Evolutionary conservation across 2,888 invertebrate species (phyloP), one percentile per base, ranked within the genome.

Genomic region (Noctua janthe): DNA sequence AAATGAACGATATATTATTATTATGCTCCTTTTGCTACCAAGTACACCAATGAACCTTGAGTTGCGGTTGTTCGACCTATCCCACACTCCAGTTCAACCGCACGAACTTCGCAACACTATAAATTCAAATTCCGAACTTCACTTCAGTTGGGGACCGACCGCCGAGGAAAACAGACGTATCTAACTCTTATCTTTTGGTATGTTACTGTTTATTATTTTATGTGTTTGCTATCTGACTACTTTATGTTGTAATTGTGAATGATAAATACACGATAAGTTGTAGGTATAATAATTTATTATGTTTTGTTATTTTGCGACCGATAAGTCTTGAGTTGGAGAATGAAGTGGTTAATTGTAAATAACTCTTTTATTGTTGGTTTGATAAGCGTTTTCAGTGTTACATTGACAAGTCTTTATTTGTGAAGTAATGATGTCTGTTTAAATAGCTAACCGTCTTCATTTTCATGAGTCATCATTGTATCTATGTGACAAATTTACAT

Each of bases 91-190:
- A 23, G 67, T 49, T 62, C 29, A 74, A 71, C 62, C 29, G 29
- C 75, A 73, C 29, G 84, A 85, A 84, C 66, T 72, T 76, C 43
- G 43, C 49, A 59, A 43, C 74, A 72, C 2, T 71, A 66, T 62
- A 76, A 77, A 81, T 81, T 76, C 62, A 71, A 76, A 75, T 67
- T 64, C 47, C 56, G 62, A 89, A 86, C 84, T 90, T 91, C 90
- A 88, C 69, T 1, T 74, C 83, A 91, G 87, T 91, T 35, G 43
- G 20, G 20, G 29, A 62, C 79, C 79, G 81, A 72, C 66, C 7
- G 76, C 43, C 47, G 75, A 35, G 39, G 10, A 69, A 73, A 11
- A 43, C 49, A 51, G 80, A 84, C 89, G 85, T 75, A 56, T 81
- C 56, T 5, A 47, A 8, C 17, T 6, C 47, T 81, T 76, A 88